Base-by-base conservation (phyloP, 2,797 vertebrate genomes). In the Ataeniobius toweri region DNA sequence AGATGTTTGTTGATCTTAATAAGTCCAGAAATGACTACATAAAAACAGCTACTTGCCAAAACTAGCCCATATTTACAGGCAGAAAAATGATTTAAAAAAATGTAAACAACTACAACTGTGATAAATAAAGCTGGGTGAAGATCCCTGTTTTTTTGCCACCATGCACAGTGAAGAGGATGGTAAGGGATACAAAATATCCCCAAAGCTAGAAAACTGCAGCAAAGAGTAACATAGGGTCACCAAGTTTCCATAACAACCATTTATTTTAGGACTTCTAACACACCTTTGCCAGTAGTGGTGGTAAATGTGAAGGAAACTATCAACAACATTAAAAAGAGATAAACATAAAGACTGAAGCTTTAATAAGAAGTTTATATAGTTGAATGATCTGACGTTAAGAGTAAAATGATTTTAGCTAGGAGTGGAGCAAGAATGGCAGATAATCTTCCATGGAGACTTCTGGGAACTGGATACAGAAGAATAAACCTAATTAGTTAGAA, bases 241-340 rank as follows among this genome's bases (percentile, higher is more conserved):
- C 44, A 69, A 46, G 67, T 69, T 69, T 46, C 67, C 67, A 46
- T 69, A 69, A 69, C 67, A 69, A 69, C 67, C 67, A 69, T 69
- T 41, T 26, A 69, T 16, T 65, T 67, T 5, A 16, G 13, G 13
- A 6, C 5, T 69, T 48, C 48, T 46, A 26, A 46, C 5, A 69
- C n/a, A 69, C 48, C n/a, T 48, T 26, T 69, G 24, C 67, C n/a
- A n/a, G 24, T 6, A 48, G 13, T 69, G 6, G 13, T 14, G 6
- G 26, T 46, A 69, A 46, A 48, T 16, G 6, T 26, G 67, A 26
- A 46, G 20, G 5, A n/a, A 46, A 14, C 2, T 26, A 48, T 46
- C 0, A 26, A 69, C 6, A 10, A 44, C 12, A 14, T 8, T 14
- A 69, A 7, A 26, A 26, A 26, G 10, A 68, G 24, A 68, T 68